A percentile compares a stretch with the other conserved stretches of the same genome.
These are phyloP conservation scores for Eristalinus sepulchralis DNA, from an alignment of 2,888 invertebrate species.

Conservation along the genomic window DNA sequence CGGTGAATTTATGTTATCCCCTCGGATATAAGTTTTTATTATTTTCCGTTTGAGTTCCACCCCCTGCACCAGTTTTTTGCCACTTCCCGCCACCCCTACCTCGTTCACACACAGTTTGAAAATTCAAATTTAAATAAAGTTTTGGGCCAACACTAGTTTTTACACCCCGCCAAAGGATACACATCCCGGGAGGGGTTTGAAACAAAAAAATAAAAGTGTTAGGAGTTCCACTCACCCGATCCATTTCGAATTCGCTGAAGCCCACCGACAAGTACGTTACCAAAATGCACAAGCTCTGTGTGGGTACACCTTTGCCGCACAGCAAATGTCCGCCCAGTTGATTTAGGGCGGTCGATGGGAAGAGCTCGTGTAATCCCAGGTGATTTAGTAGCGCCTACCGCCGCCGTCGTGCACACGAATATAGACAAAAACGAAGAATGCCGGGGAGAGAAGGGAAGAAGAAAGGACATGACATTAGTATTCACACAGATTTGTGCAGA, in stretches of 20 bases:
- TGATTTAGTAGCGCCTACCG: constrained; percentile 77
- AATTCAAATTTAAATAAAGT: constrained; percentile 70
- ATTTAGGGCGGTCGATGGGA: constrained; percentile 77
- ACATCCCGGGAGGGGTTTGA: too few relatives aligned
- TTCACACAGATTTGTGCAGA: constrained; percentile 30
- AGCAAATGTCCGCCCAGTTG: constrained; percentile 78
- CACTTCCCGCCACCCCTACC: neutral
- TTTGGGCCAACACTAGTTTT: constrained; percentile 38
- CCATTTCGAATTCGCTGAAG: constrained; percentile 79
- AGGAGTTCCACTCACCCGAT: constrained; percentile 77
- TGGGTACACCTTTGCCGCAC: constrained; percentile 76
- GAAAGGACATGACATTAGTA: constrained; percentile 64
- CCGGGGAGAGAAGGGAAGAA: constrained; percentile 23
- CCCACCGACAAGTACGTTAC: constrained; percentile 77
- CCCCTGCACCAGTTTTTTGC: neutral
- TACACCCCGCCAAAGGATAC: neutral
- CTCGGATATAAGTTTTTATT: constrained; percentile 69
- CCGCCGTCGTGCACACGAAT: constrained; percentile 13
- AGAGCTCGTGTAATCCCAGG: constrained; percentile 77
- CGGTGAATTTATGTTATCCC: constrained; percentile 68
- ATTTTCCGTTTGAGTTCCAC: constrained; percentile 61
- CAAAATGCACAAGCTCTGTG: constrained; percentile 77
- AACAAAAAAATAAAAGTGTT: constrained; percentile 52
- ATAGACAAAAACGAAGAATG: constrained; percentile 10
- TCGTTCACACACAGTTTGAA: constrained; percentile 1